Conservation (phyloP, 2,113 vertebrate genomes). For the Microtus ochrogaster region DNA sequence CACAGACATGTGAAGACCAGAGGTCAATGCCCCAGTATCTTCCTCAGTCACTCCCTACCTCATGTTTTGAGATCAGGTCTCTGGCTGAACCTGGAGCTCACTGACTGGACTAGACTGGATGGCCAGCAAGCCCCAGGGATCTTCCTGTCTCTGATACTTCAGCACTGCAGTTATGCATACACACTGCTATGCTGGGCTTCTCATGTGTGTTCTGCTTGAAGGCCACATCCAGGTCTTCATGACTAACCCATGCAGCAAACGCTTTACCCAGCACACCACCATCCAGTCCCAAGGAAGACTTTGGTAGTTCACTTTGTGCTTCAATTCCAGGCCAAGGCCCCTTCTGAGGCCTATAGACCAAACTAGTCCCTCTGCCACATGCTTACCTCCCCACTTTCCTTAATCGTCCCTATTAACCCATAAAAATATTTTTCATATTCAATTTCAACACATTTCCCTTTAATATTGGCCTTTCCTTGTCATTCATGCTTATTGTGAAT, state of each 20-base stretch:
- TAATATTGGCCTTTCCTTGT: neutral
- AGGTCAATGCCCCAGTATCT: too few relatives aligned
- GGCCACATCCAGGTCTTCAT: neutral
- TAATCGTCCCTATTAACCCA: neutral
- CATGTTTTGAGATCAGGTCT: neutral
- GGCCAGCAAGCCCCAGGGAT: neutral
- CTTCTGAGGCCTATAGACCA: slow-evolving; percentile 1
- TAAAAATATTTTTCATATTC: neutral
- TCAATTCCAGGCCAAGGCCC: neutral
- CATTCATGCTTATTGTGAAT: neutral
- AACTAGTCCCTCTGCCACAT: neutral
- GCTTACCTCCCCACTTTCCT: neutral
- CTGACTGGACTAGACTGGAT: neutral
- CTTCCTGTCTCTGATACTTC: neutral
- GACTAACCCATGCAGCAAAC: too few relatives aligned
- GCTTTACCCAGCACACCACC: neutral
- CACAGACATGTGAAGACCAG: neutral
- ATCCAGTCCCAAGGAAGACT: neutral
- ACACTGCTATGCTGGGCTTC: too few relatives aligned
- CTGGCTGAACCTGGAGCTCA: neutral
- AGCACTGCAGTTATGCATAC: too few relatives aligned
- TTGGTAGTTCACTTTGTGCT: neutral
- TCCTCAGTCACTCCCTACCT: neutral
- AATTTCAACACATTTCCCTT: slow-evolving; percentile 6
- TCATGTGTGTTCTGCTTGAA: neutral